Evolutionary conservation across 2,797 vertebrate species (phyloP), one percentile per base, ranked within the genome.

Genomic region (Poeciliopsis gracilis): DNA sequence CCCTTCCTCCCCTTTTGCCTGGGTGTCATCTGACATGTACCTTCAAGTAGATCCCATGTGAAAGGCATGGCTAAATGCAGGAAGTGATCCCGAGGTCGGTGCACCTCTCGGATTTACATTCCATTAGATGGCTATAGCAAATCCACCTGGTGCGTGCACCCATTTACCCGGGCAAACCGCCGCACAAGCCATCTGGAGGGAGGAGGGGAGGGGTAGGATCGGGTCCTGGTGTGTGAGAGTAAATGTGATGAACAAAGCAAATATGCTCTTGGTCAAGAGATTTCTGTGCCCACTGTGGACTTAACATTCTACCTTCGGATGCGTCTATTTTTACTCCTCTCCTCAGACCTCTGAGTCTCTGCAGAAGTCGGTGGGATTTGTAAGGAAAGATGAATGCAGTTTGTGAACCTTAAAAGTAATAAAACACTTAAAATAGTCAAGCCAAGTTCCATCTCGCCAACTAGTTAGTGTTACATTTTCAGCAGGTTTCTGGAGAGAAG

Each of bases 101-200:
- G 77, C 75, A 83, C 79, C 81, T 84, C 84, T 87, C 82, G 88
- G 89, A 91, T 93, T 93, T 93, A 93, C 91, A 92, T 94, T 91
- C 88, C 91, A 93, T 93, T 94, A 91, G 87, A 91, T 43, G 78
- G 86, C 78, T 86, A 92, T 93, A 94, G 92, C 91, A 92, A 91
- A 91, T 92, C 92, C 93, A 93, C 90, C 91, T 92, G 92, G 83
- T 90, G 89, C 73, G 47, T 77, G 88, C 82, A 84, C 82, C 82
- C 90, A 73, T 84, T 89, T 90, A 89, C 78, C 84, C 76, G 2
- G 75, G 74, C 84, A 49, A 88, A 89, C 87, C 84, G 81, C 80
- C 81, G 89, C 81, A 85, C 57, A 10, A 81, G 78, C 92, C 90
- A 93, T 91, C 92, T 91, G 91, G 43, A 81, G 73, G 76, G 79